phyloP scores from a whole-genome alignment of 2,797 vertebrate species.

The Pseudotriccus pelzelni region DNA sequence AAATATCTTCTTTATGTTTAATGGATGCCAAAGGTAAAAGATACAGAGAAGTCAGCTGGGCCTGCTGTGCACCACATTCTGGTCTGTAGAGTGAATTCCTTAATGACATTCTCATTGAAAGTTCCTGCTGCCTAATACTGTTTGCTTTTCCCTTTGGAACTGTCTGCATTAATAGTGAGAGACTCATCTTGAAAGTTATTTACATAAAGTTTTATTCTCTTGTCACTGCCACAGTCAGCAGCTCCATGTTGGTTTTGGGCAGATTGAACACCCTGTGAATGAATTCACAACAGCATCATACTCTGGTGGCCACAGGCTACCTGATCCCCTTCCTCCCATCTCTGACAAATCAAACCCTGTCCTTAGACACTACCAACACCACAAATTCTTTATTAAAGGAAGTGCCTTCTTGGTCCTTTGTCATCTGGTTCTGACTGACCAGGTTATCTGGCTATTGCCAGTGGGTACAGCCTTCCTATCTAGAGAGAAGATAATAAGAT shows the following conservation, averaged over 20 bases:
- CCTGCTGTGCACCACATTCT: background rate
- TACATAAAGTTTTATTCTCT: background rate
- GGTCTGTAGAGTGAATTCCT: background rate
- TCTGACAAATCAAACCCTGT: background rate
- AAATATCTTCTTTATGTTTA: background rate
- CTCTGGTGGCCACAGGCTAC: too few relatives aligned
- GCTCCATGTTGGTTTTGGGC: background rate
- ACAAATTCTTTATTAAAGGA: background rate
- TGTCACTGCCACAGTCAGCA: background rate
- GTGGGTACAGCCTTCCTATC: background rate
- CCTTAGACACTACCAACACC: background rate
- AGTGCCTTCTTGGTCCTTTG: background rate
- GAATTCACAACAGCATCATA: background rate
- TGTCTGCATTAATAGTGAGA: background rate
- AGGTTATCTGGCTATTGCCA: background rate
- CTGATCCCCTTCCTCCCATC: background rate
- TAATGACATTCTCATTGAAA: background rate
- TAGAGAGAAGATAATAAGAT: background rate
- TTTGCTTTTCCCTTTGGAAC: slow-evolving; percentile 27
- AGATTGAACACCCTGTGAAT: background rate
- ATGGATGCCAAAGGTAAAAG: background rate
- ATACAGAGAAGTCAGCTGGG: background rate
- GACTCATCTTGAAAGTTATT: background rate
- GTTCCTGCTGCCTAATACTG: background rate
- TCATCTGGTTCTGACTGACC: background rate